Base-by-base conservation (phyloP, 2,113 vertebrate genomes). In the Hippocampus zosterae region DNA sequence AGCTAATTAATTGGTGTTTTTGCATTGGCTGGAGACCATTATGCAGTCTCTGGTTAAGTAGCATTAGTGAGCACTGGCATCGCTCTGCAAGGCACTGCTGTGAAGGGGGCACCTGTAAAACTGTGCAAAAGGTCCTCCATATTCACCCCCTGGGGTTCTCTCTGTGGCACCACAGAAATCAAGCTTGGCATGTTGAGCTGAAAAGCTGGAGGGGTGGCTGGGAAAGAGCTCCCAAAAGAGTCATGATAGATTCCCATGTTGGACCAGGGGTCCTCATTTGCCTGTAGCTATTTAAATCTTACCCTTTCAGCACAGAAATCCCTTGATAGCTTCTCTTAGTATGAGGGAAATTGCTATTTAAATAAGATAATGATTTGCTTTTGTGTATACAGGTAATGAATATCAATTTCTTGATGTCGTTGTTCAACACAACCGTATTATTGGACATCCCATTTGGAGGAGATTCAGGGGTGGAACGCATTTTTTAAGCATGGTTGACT, bases 1-100 rank as follows among this genome's bases (percentile, higher is more conserved):
- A 76, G 84, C 83, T 88, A 91, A 92, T 91, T 90, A 91, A 77
- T 65, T 69, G 37, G 37, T 29, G 11, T 83, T 84, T 85, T 59
- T 21, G 33, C 72, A 55, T 69, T 37, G 73, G 71, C 65, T 61
- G 65, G 62, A 74, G 76, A 69, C 65, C 72, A 70, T 71, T 68
- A 68, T 40, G 67, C 33, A 48, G 61, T 59, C 66, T 71, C 65
- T 81, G 67, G 71, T 85, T 85, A 82, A 70, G 76, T 11, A 68
- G 65, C 25, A 12, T 18, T 33, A 48, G 68, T 70, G 60, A 82
- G 68, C 50, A 19, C 69, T 74, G 63, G 67, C 65, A 67, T 69
- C 69, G 56, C 21, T 69, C 77, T 79, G 75, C 77, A 74, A 81
- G 73, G 68, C 62, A 61, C 72, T 46, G 70, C 81, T 85, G 84